Percentiles rank a stretch among this genome's conserved stretches.
These are phyloP conservation scores for Drosophila nigrodunni DNA, from an alignment of 1,140 invertebrate genomes.

Conservation along the genomic window DNA sequence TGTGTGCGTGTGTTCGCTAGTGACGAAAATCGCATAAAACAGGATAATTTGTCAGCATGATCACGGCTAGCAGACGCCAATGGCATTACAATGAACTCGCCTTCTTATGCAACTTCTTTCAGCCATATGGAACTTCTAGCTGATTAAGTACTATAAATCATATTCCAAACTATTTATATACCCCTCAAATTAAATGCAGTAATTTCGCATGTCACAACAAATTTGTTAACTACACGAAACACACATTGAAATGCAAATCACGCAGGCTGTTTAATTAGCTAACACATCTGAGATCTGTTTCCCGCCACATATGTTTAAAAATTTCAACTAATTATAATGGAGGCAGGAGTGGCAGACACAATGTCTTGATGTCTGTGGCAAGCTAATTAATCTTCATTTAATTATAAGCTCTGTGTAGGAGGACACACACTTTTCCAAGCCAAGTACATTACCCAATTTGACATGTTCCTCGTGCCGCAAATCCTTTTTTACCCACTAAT, in stretches of 20 bases:
- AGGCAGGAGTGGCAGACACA: too few species aligned
- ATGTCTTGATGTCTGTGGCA: too few species aligned
- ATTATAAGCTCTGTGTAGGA: conserved; percentile 36
- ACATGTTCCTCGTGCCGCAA: background rate
- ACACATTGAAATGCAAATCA: conserved; percentile 20
- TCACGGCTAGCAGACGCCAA: conserved; percentile 56
- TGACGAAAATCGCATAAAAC: conserved; percentile 79
- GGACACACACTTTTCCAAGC: conserved; percentile 4
- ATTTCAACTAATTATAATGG: background rate
- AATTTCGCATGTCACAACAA: too few species aligned
- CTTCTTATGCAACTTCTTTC: conserved; percentile 7
- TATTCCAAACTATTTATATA: too few species aligned
- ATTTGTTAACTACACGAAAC: too few species aligned
- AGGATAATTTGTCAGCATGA: conserved; percentile 81
- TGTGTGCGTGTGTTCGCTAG: conserved; percentile 12
- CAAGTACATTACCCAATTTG: background rate
- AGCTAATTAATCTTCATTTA: conserved; percentile 57
- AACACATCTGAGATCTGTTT: background rate
- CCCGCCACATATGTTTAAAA: conserved; percentile 7
- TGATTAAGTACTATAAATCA: background rate
- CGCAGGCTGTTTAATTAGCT: conserved; percentile 36
- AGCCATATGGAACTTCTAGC: background rate
- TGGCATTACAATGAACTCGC: conserved; percentile 72
- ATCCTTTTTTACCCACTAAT: conserved; percentile 19
- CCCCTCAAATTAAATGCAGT: too few species aligned